These are phyloP conservation scores for Darevskia nairensis DNA, from an alignment of 2,797 vertebrate genomes.

Conservation along the genomic window DNA sequence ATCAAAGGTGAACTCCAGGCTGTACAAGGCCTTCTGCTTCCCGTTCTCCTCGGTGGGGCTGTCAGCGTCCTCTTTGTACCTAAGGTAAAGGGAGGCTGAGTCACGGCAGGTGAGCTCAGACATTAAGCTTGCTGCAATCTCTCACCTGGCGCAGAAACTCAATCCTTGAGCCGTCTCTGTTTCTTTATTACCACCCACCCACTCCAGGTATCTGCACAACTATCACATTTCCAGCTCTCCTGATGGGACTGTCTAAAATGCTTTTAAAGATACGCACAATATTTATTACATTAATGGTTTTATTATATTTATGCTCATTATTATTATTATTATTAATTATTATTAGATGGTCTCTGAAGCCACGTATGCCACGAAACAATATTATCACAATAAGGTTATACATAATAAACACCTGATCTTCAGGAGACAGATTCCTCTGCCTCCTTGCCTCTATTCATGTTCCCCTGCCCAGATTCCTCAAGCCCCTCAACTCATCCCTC, in stretches of 20 bases:
- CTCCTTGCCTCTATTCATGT: background rate
- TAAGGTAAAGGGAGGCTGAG: slow-evolving; percentile 53
- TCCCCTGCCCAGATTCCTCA: background rate
- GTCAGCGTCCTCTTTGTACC: slow-evolving; percentile 97
- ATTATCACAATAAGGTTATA: too few species aligned
- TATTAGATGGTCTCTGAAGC: too few species aligned
- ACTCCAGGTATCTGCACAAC: background rate
- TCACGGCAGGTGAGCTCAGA: background rate
- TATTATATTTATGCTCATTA: too few species aligned
- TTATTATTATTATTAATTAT: too few species aligned
- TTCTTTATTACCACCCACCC: background rate
- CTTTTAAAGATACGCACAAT: too few species aligned
- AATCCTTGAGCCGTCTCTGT: background rate
- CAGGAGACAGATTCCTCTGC: too few species aligned
- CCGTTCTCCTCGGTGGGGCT: slow-evolving; percentile 86
- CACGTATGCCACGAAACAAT: too few species aligned
- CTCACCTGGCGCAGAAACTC: background rate
- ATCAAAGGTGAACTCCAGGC: slow-evolving; percentile 97
- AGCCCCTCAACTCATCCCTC: background rate
- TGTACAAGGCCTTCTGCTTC: slow-evolving; percentile 91
- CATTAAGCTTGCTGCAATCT: background rate
- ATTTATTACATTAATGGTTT: too few species aligned
- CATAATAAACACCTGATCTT: too few species aligned
- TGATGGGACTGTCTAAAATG: too few species aligned
- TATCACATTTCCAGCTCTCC: background rate